phyloP scores from a whole-genome alignment of 2,888 invertebrate species.

The Ophioninae sp. region DNA sequence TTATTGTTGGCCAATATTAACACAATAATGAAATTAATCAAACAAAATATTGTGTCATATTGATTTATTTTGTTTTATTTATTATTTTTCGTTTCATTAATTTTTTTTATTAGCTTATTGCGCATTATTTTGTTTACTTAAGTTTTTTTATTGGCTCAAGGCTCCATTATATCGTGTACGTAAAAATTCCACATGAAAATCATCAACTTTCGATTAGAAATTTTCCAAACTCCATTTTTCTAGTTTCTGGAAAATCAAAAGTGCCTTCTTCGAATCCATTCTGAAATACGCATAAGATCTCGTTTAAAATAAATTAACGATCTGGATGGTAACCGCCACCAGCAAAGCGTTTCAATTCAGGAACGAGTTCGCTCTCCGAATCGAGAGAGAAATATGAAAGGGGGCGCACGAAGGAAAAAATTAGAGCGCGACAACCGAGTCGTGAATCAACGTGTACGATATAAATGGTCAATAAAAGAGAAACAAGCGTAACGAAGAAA shows the following conservation, averaged over 20 bases:
- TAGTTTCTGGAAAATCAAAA: neutral
- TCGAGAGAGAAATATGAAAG: conserved; percentile 20
- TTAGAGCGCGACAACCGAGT: conserved; percentile 58
- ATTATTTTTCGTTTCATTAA: too few relatives aligned
- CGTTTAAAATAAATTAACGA: conserved; percentile 30
- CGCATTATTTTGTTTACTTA: too few relatives aligned
- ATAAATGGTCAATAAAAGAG: conserved; percentile 46
- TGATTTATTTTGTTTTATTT: too few relatives aligned
- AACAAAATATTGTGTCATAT: too few relatives aligned
- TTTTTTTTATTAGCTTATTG: too few relatives aligned
- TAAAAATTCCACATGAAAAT: neutral
- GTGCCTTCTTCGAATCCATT: conserved; percentile 8
- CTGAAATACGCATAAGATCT: conserved; percentile 23
- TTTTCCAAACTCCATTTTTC: conserved; percentile 11
- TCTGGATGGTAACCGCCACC: conserved; percentile 36
- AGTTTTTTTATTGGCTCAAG: neutral
- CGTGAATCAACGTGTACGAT: conserved; percentile 42
- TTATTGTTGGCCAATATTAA: too few relatives aligned
- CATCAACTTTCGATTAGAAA: conserved; percentile 14
- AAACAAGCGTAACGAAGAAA: conserved; percentile 55
- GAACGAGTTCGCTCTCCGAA: conserved; percentile 14
- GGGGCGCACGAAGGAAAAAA: conserved; percentile 32
- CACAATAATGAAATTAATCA: too few relatives aligned
- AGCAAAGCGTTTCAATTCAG: conserved; percentile 19
- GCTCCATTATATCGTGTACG: neutral